Conservation (phyloP, 2,113 vertebrate species). For the Myotis davidii region DNA sequence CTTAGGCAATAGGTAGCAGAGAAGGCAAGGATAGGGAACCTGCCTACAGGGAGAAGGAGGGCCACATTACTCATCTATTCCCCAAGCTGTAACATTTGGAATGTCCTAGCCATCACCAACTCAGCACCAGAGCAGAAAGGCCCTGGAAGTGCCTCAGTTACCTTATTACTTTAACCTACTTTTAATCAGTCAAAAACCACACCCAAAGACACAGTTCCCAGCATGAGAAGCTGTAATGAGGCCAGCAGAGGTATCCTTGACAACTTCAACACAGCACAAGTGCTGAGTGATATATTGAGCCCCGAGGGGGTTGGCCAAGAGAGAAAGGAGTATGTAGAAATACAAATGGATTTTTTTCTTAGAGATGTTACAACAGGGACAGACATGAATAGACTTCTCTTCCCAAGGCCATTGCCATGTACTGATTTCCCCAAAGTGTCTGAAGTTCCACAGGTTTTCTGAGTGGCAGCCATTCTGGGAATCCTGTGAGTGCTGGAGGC, state of each 20-base stretch:
- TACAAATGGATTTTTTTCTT: conserved; percentile 13
- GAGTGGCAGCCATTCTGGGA: neutral
- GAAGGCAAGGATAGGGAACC: neutral
- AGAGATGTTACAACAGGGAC: conserved; percentile 31
- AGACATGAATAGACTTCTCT: conserved; percentile 59
- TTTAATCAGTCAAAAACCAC: conserved; percentile 75
- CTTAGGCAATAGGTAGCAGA: neutral
- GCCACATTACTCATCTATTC: neutral
- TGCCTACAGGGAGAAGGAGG: neutral
- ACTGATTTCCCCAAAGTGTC: neutral
- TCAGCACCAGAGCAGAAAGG: conserved; percentile 51
- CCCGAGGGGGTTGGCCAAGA: conserved; percentile 43
- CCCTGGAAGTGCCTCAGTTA: conserved; percentile 48
- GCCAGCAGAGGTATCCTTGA: conserved; percentile 60
- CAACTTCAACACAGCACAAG: conserved; percentile 57
- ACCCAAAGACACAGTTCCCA: conserved; percentile 71
- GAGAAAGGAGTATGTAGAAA: conserved; percentile 43
- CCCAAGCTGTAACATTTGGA: neutral
- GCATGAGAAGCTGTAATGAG: conserved; percentile 65
- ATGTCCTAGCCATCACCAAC: neutral
- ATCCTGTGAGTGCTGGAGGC: neutral
- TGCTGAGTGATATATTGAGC: conserved; percentile 47
- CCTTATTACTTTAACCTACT: conserved; percentile 61
- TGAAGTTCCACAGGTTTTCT: neutral
- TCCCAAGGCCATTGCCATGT: neutral